phyloP scores from a whole-genome alignment of 2,888 invertebrate species.

The Pyrrhosoma nymphula region DNA sequence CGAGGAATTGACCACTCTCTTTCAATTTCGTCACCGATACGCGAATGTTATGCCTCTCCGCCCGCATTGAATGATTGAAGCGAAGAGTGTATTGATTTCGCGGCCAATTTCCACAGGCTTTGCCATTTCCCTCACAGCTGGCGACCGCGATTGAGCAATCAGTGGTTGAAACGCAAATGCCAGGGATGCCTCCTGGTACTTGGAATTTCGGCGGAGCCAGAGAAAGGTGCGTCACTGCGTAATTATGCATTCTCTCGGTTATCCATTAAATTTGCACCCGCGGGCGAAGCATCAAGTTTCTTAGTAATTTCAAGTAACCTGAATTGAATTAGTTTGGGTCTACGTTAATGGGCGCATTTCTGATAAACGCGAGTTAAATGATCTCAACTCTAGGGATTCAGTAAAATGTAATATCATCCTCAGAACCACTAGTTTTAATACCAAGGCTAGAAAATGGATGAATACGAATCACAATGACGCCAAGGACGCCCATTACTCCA shows the following conservation, averaged over 20 bases:
- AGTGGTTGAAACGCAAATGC: background rate
- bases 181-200: background rate
- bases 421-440: too few relatives aligned
- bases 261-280: background rate
- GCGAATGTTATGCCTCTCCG: background rate
- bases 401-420: too few relatives aligned
- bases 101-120: background rate
- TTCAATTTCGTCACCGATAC: background rate
- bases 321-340: too few relatives aligned
- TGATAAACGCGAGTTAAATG: too few relatives aligned
- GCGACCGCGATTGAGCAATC: constrained; percentile 2
- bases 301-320: background rate
- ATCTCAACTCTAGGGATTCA: too few relatives aligned
- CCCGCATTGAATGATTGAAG: background rate
- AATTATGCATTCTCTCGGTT: background rate
- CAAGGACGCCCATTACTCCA: too few relatives aligned
- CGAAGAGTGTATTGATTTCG: background rate
- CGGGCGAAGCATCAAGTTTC: background rate
- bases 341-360: too few relatives aligned
- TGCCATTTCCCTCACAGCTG: background rate
- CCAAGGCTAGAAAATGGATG: too few relatives aligned
- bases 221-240: background rate
- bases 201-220: background rate
- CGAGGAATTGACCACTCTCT: background rate
- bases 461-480: too few relatives aligned